Conservation (phyloP, 1,140 invertebrate species). For the Drosophila tsacasi region DNA sequence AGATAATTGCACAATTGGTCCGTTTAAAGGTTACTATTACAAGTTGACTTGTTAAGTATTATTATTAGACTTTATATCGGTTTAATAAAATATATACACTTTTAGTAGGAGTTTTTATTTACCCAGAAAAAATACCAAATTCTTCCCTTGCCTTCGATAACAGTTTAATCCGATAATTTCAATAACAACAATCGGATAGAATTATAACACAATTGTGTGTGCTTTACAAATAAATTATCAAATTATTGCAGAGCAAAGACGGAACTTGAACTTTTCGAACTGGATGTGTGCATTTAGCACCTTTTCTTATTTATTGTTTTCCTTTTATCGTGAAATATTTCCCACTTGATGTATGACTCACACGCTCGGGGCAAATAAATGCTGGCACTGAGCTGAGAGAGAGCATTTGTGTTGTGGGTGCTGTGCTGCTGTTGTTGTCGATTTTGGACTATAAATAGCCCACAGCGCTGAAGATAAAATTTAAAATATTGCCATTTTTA, state of each 20-base stretch:
- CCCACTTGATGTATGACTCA: conserved; percentile 45
- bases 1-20: conserved; percentile 14
- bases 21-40: conserved; percentile 12
- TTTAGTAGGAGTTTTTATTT: background rate
- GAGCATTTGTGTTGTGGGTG: conserved; percentile 44
- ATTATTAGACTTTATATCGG: background rate
- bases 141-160: background rate
- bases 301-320: conserved; percentile 38
- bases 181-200: background rate
- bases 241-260: too few species aligned
- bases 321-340: conserved; percentile 47
- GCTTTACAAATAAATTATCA: background rate
- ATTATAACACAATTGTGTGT: background rate
- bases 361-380: conserved; percentile 18
- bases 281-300: conserved; percentile 41
- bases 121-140: background rate
- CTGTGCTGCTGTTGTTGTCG: conserved; percentile 21
- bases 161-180: background rate
- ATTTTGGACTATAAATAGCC: conserved; percentile 64
- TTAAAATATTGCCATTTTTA: conserved; percentile 65
- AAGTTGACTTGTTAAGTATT: background rate
- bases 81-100: too few species aligned
- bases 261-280: conserved; percentile 9
- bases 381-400: conserved; percentile 13
- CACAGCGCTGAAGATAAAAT: conserved; percentile 59